Evolutionary conservation across 1,140 invertebrate genomes (phyloP), one percentile per base, ranked within the genome.

Genomic region (Caerostris darwini): DNA sequence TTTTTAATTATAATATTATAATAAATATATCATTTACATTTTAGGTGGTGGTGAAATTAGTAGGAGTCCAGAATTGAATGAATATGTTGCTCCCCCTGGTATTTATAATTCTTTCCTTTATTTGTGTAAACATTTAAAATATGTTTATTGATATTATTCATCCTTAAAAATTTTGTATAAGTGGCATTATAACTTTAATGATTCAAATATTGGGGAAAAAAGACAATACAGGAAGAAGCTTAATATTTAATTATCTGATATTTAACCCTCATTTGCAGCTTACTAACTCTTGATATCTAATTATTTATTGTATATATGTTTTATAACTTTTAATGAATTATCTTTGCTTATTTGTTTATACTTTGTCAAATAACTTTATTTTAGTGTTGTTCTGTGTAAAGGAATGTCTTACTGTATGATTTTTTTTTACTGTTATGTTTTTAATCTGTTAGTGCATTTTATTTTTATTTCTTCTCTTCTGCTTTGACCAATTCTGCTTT

Each of bases 1-100:
- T 34, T 34, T 34, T 34, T 34, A 34, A 34, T 34, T 34, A 34
- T 34, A 34, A 34, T 34, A 34, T 34, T 34, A 34, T 34, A 34
- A 34, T 34, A 34, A 34, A 34, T 34, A 2, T 34, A 34, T 34
- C 34, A 34, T 34, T 34, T 34, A 34, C 34, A 34, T 61, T 85
- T 59, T 67, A 92, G 90, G 90, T 85, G 90, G 90, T 56, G 83
- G 82, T 7, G 92, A 88, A n/a, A 50, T 71, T 77, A 71, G 83
- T 59, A 93, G 58, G 64, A 93, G 92, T 93, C 92, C 92, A 87
- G 92, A 93, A 7, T 61, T 87, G 54, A 93, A 71, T 93, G 92
- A 93, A 69, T 93, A 93, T 77, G 88, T 54, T 83, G 56, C 83
- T 61, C 92, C 92, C 17, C 92, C 17, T 54, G 90, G 90, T 92